These are phyloP conservation scores for Aphaenogaster floridana DNA, from an alignment of 1,140 invertebrate species.

Conservation along the genomic window DNA sequence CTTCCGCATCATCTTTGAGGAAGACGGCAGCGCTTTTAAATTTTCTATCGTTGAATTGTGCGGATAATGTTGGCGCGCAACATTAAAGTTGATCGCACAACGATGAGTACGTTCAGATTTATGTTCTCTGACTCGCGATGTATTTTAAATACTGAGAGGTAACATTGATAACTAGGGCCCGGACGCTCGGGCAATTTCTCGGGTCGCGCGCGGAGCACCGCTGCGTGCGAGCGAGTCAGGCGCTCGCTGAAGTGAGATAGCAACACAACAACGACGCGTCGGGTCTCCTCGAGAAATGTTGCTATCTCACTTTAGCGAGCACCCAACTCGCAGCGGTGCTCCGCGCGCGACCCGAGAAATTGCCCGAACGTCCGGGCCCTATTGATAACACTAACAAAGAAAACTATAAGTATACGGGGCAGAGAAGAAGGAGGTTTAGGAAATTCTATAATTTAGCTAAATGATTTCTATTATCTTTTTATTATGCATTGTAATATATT, in stretches of 20 bases:
- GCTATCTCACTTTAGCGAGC: too few species aligned
- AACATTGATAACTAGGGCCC: too few species aligned
- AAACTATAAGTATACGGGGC: neutral
- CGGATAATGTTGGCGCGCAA: neutral
- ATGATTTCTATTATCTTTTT: neutral
- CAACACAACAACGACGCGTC: too few species aligned
- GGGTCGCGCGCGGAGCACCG: too few species aligned
- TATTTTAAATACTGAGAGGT: neutral
- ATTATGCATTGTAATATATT: neutral
- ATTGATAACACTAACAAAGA: neutral
- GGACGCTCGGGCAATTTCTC: too few species aligned
- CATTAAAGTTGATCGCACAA: constrained; percentile 1
- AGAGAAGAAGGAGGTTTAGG: neutral
- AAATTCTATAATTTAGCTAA: neutral
- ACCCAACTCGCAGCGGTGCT: too few species aligned
- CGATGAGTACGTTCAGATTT: neutral
- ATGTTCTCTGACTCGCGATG: neutral
- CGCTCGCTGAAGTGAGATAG: too few species aligned
- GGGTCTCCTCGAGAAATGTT: too few species aligned
- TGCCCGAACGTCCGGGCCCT: too few species aligned
- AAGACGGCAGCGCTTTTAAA: constrained; percentile 9
- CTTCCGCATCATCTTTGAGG: constrained; percentile 9
- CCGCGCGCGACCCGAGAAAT: too few species aligned
- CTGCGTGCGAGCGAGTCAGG: too few species aligned
- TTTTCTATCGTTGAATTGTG: neutral